Base-by-base conservation (phyloP, 2,888 invertebrate genomes). In the Lomographa bimaculata region DNA sequence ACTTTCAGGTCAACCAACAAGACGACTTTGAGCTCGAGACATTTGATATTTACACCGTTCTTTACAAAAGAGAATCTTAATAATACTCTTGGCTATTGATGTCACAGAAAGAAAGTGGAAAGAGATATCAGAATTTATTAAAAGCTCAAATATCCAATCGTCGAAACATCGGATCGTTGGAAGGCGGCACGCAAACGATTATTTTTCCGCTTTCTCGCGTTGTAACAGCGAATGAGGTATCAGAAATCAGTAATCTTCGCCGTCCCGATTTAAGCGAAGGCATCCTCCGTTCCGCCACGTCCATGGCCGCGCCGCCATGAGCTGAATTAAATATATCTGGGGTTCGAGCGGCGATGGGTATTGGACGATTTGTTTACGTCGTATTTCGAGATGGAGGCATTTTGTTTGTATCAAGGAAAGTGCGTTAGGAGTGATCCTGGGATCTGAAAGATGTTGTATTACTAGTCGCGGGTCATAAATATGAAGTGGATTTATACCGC, bases 281-380 rank as follows among this genome's bases (percentile, higher is more conserved):
- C 5, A 6, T 7, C 24, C 25, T 21, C 2, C 17, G 20, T 3
- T 6, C 23, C 17, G 20, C 2, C 11, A 3, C 27, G 23, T 30
- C 30, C 32, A 12, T 9, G 12, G 20, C 38, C 29, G 38, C 33
- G 20, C 14, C 29, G 19, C 18, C 27, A 25, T 24, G 28, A 21
- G 16, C 19, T 30, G 43, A 43, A 46, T 43, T 45, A 46, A 21
- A 43, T 32, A 41, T 43, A 28, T 25, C 30, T 17, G 24, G 18
- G 19, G 28, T 33, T 9, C 25, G 33, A 38, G 24, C 29, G 23
- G 41, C 29, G 21, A 41, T 43, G 37, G 34, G 17, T 53, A 46
- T 53, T 41, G 44, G 43, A 46, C 42, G 42, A 49, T 50, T 47
- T 57, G 50, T 54, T 49, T 35, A 37, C 35, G 50, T 50, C 48